Evolutionary conservation across 2,888 invertebrate genomes (phyloP), one percentile per base, ranked within the genome.

Genomic region (Drosophila ustulata): DNA sequence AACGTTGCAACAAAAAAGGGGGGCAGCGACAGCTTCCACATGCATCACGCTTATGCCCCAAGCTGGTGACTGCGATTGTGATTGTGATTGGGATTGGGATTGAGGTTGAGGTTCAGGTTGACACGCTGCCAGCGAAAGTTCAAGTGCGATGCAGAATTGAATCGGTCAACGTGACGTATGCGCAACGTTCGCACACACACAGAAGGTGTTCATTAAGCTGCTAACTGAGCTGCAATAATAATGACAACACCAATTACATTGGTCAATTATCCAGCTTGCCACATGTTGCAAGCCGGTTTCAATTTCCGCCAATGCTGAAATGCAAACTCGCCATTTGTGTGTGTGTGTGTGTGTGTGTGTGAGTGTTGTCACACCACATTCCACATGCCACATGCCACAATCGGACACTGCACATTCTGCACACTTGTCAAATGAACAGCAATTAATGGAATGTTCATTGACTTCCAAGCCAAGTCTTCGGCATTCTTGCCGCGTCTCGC

Each of bases 31-130:
- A 46, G 37, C 30, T 13, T 9, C 26, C 70, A 52, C 65, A 59
- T 75, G 71, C 76, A 71, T 71, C 37, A 26, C 8, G 45, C 51
- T 18, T 28, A 7, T 26, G 39, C n/a, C 53, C 28, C 43, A 43
- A 30, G 23, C 1, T 18, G 32, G 8, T 32, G 32, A 32, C 18
- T 18, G 18, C 18, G 18, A 18, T 18, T 18, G 18, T 18, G 18
- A 30, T 32, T 37, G 52, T 26, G 52, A 52, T 39, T 52, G 52
- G 3, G 13, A 8, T 53, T 39, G 25, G 1, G 23, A 4, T 37
- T 25, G 37, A 26, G n/a, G n/a, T 13, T 37, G 4, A 18, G 23
- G 4, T 37, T 25, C 25, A 37, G n/a, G 25, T 13, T 37, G 4
- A 18, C 18, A 18, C 18, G 18, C 18, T 26, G 3, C 28, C 11